phyloP scores from a whole-genome alignment of 2,888 invertebrate species.

The Erebia ligea region DNA sequence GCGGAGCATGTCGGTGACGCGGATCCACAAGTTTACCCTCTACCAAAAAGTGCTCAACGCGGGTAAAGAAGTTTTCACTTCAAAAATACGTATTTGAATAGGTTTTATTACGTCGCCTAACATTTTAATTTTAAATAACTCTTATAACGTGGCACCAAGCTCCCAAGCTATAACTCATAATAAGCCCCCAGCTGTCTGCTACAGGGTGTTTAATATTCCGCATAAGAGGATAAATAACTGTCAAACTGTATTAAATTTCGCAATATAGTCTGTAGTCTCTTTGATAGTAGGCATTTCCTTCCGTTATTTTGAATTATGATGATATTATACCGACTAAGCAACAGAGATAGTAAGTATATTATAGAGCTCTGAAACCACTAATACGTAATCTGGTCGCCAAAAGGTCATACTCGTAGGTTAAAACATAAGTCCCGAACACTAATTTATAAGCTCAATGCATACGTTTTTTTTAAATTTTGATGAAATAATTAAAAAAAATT shows the following conservation, averaged over 20 bases:
- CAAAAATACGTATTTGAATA: too few species aligned
- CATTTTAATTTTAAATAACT: background rate
- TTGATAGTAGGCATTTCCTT: constrained; percentile 11
- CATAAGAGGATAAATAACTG: constrained; percentile 17
- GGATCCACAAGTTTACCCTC: too few species aligned
- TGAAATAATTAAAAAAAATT: too few species aligned
- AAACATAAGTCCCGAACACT: too few species aligned
- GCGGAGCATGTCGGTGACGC: too few species aligned
- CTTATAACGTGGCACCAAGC: background rate
- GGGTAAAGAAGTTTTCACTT: too few species aligned
- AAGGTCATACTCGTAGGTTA: too few species aligned
- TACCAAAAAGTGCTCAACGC: too few species aligned
- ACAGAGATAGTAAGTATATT: background rate
- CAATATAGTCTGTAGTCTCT: background rate
- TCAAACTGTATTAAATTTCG: constrained; percentile 19
- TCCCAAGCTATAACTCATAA: constrained; percentile 3
- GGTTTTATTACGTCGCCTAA: too few species aligned
- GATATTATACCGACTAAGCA: background rate
- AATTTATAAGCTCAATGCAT: too few species aligned
- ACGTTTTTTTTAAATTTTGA: too few species aligned
- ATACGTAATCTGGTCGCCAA: too few species aligned
- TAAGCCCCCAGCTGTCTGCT: constrained; percentile 5
- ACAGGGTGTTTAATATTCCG: constrained; percentile 15
- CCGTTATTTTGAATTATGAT: constrained; percentile 1
- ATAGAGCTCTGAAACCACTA: background rate